phyloP scores from a whole-genome alignment of 2,888 invertebrate species.

The Ormyrus pomaceus region DNA sequence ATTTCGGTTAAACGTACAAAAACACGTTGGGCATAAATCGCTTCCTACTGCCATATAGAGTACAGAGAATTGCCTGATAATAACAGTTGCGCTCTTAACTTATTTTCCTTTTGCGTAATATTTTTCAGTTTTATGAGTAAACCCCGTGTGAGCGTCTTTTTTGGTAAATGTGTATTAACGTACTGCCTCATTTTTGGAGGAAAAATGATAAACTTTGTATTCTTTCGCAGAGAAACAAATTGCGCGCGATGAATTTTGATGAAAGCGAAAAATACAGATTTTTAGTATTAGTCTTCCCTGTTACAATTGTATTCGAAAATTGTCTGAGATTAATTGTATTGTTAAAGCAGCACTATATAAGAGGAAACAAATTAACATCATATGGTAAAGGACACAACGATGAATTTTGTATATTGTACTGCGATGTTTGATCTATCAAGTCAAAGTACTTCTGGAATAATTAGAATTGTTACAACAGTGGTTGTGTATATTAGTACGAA shows the following conservation, averaged over 20 bases:
- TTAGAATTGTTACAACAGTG: conserved; percentile 48
- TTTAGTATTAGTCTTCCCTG: conserved; percentile 68
- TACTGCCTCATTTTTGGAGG: conserved; percentile 47
- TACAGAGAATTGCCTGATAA: conserved; percentile 46
- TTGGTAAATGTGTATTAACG: conserved; percentile 50
- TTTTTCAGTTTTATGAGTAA: conserved; percentile 41
- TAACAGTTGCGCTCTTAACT: conserved; percentile 44
- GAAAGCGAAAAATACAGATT: conserved; percentile 39
- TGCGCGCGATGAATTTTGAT: conserved; percentile 13
- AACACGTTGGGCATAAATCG: conserved; percentile 43
- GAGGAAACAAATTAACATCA: conserved; percentile 39
- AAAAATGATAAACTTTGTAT: conserved; percentile 37
- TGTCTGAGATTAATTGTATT: conserved; percentile 49
- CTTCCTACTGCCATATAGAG: conserved; percentile 56
- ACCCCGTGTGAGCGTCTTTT: conserved; percentile 47
- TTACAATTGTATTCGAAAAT: conserved; percentile 57
- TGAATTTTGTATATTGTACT: conserved; percentile 56
- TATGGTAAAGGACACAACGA: conserved; percentile 55
- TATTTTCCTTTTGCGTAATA: conserved; percentile 43
- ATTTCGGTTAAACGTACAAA: conserved; percentile 41
- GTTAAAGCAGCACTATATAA: conserved; percentile 47
- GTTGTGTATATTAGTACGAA: conserved; percentile 49
- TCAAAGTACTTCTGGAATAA: conserved; percentile 31
- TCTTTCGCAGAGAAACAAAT: conserved; percentile 33
- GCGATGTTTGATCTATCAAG: conserved; percentile 27